phyloP scores from a whole-genome alignment of 2,888 invertebrate genomes.

The Erannis defoliaria region DNA sequence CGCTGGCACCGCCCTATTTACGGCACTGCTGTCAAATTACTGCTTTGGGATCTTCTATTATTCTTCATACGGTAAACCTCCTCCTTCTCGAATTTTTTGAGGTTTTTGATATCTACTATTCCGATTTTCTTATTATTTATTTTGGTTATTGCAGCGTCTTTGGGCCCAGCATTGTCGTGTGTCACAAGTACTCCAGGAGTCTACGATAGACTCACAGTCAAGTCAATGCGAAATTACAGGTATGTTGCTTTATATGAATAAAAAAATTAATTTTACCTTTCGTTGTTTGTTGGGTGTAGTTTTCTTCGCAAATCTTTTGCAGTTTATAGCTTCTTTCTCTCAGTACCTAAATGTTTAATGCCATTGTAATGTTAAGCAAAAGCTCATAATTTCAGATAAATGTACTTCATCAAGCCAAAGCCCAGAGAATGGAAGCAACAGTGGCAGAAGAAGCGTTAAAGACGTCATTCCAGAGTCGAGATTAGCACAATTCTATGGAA shows the following conservation, averaged over 20 bases:
- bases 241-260: constrained; percentile 34
- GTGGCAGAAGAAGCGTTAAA: constrained; percentile 82
- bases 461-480: constrained; percentile 89
- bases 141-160: constrained; percentile 70
- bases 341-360: background rate
- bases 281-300: too few relatives aligned
- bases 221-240: constrained; percentile 74
- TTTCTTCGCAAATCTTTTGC: background rate
- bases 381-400: constrained; percentile 60
- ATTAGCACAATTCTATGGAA: constrained; percentile 87
- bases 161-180: constrained; percentile 81
- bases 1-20: too few relatives aligned
- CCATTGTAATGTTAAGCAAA: background rate
- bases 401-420: constrained; percentile 64
- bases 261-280: background rate
- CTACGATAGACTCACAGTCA: constrained; percentile 65
- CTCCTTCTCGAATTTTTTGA: background rate
- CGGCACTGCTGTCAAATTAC: too few relatives aligned
- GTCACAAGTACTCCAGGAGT: constrained; percentile 76
- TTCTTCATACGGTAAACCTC: too few relatives aligned
- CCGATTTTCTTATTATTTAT: background rate
- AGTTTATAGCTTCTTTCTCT: background rate
- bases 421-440: constrained; percentile 71
- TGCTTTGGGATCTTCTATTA: background rate
- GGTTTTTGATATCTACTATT: background rate